Evolutionary conservation across 2,888 invertebrate genomes (phyloP), one percentile per base, ranked within the genome.

Genomic region (Agrilus biguttatus): DNA sequence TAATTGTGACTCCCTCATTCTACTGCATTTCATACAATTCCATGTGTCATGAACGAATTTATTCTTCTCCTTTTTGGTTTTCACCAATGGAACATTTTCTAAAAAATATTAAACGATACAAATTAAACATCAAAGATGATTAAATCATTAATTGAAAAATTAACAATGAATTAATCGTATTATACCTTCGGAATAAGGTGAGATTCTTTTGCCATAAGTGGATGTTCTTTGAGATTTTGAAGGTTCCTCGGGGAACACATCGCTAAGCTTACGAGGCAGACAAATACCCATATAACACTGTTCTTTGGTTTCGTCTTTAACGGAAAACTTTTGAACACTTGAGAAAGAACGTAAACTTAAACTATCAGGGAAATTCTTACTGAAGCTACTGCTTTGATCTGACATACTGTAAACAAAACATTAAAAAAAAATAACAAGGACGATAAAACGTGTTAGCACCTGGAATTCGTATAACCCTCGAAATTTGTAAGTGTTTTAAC

Each of bases 221-320:
- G 28, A 28, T 28, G 28, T 10, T 10, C 28, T 28, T 8, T 28
- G 28, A 28, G 10, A 28, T 28, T 28, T 28, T 10, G 28, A 28
- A 10, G 8, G 28, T 10, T 72, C 63, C 62, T 71, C 71, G 36
- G 79, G 77, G 65, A 84, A 84, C 45, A 86, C 70, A 56, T 78
- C 75, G 46, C 69, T 66, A 34, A 86, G 69, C 55, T 75, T 76
- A 43, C 73, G 68, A 7, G 88, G 86, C 51, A 87, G 68, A 57
- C 82, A 76, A 45, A 88, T 77, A 17, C 87, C 87, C 69, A 83
- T 75, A 58, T 81, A 83, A 49, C 73, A 65, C 23, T 68, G 63
- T 37, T 74, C 76, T 37, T 69, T 72, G 35, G 74, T 72, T 23
- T 55, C 54, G 44, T 62, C 62, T 36, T 59, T 56, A 12, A 62